A percentile compares a stretch with the other conserved stretches of the same genome.
Evolutionary conservation across 1,140 invertebrate species (phyloP).

Genomic region (Pectinophora gossypiella): DNA sequence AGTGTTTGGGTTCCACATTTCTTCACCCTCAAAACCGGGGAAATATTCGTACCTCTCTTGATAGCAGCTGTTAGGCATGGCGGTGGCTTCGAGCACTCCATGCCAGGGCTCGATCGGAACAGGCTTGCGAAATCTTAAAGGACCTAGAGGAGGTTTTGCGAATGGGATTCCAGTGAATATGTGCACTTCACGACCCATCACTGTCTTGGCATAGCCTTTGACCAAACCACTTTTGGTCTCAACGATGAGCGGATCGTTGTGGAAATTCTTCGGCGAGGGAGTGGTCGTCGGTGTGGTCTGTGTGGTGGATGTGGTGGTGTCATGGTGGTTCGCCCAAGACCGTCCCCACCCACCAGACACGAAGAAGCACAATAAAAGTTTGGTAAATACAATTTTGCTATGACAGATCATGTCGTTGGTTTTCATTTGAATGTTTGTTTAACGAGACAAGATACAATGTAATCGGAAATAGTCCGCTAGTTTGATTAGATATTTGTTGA

Average conservation of each 20-base stretch:
- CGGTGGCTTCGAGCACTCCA: constrained; percentile 86
- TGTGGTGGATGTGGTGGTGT: constrained; percentile 69
- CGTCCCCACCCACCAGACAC: constrained; percentile 42
- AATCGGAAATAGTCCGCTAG: constrained; percentile 62
- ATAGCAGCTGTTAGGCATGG: constrained; percentile 88
- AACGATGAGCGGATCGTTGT: constrained; percentile 84
- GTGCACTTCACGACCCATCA: constrained; percentile 88
- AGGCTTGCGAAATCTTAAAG: constrained; percentile 91
- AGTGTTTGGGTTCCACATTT: constrained; percentile 97
- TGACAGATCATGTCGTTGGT: constrained; percentile 46
- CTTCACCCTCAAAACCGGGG: constrained; percentile 91
- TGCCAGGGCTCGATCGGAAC: constrained; percentile 91
- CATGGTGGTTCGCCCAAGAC: constrained; percentile 74
- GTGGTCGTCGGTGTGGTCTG: constrained; percentile 73
- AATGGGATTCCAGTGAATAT: constrained; percentile 96
- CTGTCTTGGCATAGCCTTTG: constrained; percentile 84
- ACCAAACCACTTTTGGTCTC: constrained; percentile 87
- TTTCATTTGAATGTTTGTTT: constrained; percentile 20
- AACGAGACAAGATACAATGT: constrained; percentile 42
- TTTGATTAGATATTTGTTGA: constrained; percentile 57
- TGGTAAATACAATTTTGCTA: constrained; percentile 56
- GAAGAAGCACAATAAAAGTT: constrained; percentile 52
- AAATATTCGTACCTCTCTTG: constrained; percentile 93
- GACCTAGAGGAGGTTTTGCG: constrained; percentile 92
- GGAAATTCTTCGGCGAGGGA: constrained; percentile 74